Conservation (phyloP, 2,888 invertebrate genomes). For the Myathropa florea region DNA sequence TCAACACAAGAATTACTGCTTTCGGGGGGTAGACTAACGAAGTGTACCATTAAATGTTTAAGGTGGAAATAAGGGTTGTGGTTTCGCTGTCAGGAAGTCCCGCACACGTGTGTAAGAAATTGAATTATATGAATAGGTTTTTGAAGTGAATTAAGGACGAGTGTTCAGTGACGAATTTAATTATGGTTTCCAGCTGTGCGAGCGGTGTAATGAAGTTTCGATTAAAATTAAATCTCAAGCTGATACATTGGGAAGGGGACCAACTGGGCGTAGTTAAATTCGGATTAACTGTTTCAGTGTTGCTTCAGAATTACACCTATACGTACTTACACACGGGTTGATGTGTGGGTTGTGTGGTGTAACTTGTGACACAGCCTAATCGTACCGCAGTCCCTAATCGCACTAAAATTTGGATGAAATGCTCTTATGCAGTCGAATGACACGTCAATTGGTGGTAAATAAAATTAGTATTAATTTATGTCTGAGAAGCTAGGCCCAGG, state of each 20-base stretch:
- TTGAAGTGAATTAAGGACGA: constrained; percentile 35
- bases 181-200: constrained; percentile 26
- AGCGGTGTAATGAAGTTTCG: constrained; percentile 7
- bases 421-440: too few relatives aligned
- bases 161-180: constrained; percentile 26
- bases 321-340: background rate
- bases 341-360: too few relatives aligned
- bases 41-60: background rate
- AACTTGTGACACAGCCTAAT: too few relatives aligned
- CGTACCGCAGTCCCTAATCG: too few relatives aligned
- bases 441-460: too few relatives aligned
- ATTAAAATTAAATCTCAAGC: constrained; percentile 18
- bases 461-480: too few relatives aligned
- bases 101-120: constrained; percentile 2
- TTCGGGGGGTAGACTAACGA: background rate
- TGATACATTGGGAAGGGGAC: background rate
- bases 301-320: background rate
- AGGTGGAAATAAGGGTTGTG: constrained; percentile 1
- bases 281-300: background rate
- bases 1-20: background rate
- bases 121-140: constrained; percentile 40
- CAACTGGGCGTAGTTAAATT: background rate
- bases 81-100: background rate
- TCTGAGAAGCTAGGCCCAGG: too few relatives aligned
- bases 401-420: too few relatives aligned